A percentile compares a stretch with the other conserved stretches of the same genome.
Conservation (phyloP, 2,113 vertebrate genomes). For the Bos indicus region DNA sequence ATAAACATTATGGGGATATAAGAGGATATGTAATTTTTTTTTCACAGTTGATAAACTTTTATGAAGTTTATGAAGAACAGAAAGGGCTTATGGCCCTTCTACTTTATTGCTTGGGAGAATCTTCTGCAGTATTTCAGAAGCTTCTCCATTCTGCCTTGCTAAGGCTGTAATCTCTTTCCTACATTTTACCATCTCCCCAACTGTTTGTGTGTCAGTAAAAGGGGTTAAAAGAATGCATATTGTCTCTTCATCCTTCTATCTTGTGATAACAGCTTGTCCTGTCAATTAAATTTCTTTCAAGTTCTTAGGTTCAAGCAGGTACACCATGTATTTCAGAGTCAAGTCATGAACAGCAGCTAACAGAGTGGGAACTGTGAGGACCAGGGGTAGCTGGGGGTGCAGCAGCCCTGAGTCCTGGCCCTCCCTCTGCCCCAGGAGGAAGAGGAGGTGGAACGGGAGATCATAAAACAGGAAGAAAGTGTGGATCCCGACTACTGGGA, state of each 20-base stretch:
- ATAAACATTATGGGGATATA: not conserved
- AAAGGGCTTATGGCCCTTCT: not conserved
- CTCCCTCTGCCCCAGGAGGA: slow-evolving; percentile 84
- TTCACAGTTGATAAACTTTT: slow-evolving; percentile 15
- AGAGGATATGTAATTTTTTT: not conserved
- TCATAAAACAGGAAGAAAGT: slow-evolving; percentile 98
- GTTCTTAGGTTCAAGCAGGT: slow-evolving; percentile 44
- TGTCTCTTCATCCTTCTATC: not conserved
- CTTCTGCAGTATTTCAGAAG: not conserved
- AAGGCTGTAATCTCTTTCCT: not conserved
- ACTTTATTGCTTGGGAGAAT: not conserved
- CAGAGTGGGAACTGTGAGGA: slow-evolving; percentile 57
- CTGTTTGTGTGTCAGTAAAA: not conserved
- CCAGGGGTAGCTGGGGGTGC: slow-evolving; percentile 61
- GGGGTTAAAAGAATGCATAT: not conserved
- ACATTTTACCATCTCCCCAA: not conserved
- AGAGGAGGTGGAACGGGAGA: slow-evolving; percentile 97
- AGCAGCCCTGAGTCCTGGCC: slow-evolving; percentile 68
- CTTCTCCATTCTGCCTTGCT: not conserved
- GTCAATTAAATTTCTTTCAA: slow-evolving; percentile 40
- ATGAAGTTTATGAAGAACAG: not conserved
- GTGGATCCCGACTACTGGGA: slow-evolving; percentile 99
- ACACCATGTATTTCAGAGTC: not conserved
- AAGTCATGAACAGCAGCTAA: slow-evolving; percentile 19
- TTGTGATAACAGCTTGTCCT: not conserved